Percentiles rank a stretch among this genome's conserved stretches.
phyloP scores from a whole-genome alignment of 2,113 vertebrate genomes.

The Ochotona princeps region DNA sequence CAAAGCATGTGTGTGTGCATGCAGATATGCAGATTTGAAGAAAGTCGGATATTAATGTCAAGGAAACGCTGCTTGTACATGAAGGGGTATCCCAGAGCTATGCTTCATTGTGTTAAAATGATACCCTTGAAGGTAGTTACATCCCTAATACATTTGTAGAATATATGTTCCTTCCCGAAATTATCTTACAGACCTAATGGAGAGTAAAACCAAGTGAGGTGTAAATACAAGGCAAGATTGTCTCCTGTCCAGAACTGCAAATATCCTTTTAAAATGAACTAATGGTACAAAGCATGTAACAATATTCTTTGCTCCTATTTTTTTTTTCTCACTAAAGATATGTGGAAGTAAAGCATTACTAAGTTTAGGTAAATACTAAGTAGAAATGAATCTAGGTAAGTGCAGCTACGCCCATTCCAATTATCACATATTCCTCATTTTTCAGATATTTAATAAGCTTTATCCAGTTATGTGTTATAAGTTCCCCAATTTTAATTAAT shows the following conservation, averaged over 20 bases:
- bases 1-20: background rate
- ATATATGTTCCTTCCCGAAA: background rate
- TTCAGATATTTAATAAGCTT: background rate
- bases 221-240: background rate
- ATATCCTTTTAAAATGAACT: slow-evolving; percentile 24
- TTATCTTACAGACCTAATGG: slow-evolving; percentile 7
- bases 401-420: background rate
- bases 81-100: background rate
- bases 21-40: background rate
- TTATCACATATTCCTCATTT: background rate
- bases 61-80: background rate
- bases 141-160: background rate
- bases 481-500: background rate
- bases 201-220: slow-evolving; percentile 7
- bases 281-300: background rate
- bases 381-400: background rate
- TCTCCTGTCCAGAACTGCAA: background rate
- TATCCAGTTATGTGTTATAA: background rate
- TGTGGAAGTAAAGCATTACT: background rate
- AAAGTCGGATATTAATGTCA: background rate
- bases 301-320: background rate
- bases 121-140: background rate
- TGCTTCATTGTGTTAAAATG: slow-evolving; percentile 31
- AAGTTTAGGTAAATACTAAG: background rate
- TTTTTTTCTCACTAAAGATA: background rate